Evolutionary conservation across 2,113 vertebrate species (phyloP).

Genomic region (Gymnarchus niloticus): DNA sequence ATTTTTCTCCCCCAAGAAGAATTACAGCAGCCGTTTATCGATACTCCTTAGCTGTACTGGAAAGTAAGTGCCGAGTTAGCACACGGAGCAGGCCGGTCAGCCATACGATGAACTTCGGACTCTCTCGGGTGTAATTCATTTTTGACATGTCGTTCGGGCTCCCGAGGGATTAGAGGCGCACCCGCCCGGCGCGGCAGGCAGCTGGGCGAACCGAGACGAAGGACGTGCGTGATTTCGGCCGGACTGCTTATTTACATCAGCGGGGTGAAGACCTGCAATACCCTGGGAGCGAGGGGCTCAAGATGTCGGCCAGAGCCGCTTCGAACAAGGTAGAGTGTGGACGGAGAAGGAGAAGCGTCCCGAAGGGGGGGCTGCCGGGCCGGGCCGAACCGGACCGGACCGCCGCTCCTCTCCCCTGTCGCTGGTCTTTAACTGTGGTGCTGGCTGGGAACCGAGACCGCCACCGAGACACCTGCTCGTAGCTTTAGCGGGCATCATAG

Average conservation of each 20-base stretch:
- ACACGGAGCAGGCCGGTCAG: neutral
- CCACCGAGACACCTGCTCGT: too few species aligned
- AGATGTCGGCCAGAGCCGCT: constrained; percentile 82
- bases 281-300: constrained; percentile 55
- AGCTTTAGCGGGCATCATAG: too few species aligned
- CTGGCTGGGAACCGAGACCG: neutral
- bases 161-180: constrained; percentile 56
- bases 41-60: constrained; percentile 1
- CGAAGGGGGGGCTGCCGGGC: neutral
- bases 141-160: constrained; percentile 59
- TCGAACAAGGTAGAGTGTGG: constrained; percentile 57
- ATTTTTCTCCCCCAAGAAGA: constrained; percentile 26
- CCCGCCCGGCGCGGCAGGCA: constrained; percentile 66
- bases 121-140: constrained; percentile 49
- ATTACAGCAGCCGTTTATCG: neutral
- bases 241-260: constrained; percentile 40
- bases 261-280: constrained; percentile 40
- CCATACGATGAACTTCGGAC: constrained; percentile 68
- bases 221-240: constrained; percentile 43
- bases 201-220: constrained; percentile 54
- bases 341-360: neutral
- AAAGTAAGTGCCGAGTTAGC: constrained; percentile 12
- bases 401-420: neutral
- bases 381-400: neutral
- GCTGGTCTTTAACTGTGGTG: neutral